These are phyloP conservation scores for Thaumatotibia leucotreta DNA, from an alignment of 1,140 invertebrate species.

Conservation along the genomic window DNA sequence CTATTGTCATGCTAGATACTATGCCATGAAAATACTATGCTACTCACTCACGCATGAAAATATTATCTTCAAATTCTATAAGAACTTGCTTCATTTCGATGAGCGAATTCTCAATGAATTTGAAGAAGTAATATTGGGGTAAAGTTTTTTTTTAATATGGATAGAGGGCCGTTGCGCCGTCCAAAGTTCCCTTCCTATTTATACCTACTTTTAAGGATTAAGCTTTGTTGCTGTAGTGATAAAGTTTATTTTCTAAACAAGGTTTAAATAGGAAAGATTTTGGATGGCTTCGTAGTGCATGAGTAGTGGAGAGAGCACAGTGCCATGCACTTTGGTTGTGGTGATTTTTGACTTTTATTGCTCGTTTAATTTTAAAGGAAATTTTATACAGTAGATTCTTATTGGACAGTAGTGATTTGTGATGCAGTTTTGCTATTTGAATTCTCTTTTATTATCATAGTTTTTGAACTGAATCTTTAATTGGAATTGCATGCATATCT, in stretches of 20 bases:
- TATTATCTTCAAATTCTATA: background rate
- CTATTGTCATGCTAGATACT: no score
- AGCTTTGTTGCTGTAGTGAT: background rate
- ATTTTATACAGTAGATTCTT: slow-evolving; percentile 43
- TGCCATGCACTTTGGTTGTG: slow-evolving; percentile 68
- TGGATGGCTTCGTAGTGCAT: slow-evolving; percentile 53
- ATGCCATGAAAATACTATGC: background rate
- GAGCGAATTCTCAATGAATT: background rate
- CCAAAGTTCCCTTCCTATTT: background rate
- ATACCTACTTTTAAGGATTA: background rate
- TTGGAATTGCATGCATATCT: slow-evolving; percentile 52
- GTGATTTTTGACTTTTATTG: slow-evolving; percentile 44
- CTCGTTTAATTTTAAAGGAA: background rate
- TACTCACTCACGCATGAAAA: slow-evolving; percentile 25
- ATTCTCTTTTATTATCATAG: slow-evolving; percentile 62
- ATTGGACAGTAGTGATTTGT: slow-evolving; percentile 52
- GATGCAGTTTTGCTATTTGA: slow-evolving; percentile 65
- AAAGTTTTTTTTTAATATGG: background rate
- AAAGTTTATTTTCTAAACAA: background rate
- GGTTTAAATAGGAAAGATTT: slow-evolving; percentile 10
- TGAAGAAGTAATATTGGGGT: background rate
- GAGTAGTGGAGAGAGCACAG: slow-evolving; percentile 57
- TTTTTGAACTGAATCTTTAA: slow-evolving; percentile 20
- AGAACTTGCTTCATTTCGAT: background rate
- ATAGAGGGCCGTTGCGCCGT: background rate